phyloP scores from a whole-genome alignment of 2,888 invertebrate species.

The Polyommatus icarus region DNA sequence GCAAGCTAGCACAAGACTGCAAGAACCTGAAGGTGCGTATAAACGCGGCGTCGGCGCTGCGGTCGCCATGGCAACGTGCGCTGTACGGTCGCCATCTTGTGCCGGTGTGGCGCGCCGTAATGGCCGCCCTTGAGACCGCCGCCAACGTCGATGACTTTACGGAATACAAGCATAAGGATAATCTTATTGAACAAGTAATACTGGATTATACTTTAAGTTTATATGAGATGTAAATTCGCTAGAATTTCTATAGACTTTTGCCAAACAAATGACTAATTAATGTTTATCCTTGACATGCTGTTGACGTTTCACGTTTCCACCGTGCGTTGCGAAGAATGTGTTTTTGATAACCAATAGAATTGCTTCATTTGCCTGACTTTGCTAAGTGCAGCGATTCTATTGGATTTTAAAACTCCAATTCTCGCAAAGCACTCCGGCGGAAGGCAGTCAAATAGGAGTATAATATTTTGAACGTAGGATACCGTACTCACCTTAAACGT shows the following conservation, averaged over 20 bases:
- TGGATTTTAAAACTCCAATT: too few species aligned
- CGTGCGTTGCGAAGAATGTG: too few species aligned
- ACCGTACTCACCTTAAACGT: too few species aligned
- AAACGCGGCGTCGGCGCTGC: conserved; percentile 89
- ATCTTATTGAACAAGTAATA: conserved; percentile 89
- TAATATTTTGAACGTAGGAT: too few species aligned
- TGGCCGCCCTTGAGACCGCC: conserved; percentile 88
- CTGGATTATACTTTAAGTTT: not conserved
- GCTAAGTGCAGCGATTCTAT: too few species aligned
- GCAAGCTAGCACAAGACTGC: conserved; percentile 84
- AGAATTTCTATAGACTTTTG: not conserved
- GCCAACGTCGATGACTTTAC: conserved; percentile 89
- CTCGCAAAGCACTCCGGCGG: too few species aligned
- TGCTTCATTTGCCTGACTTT: too few species aligned
- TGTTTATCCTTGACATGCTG: too few species aligned
- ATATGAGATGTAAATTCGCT: not conserved
- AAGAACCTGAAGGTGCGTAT: conserved; percentile 94
- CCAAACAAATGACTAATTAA: too few species aligned
- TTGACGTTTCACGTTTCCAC: too few species aligned
- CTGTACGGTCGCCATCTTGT: conserved; percentile 83
- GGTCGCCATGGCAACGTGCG: conserved; percentile 79
- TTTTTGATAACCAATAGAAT: too few species aligned
- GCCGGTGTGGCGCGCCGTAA: conserved; percentile 84
- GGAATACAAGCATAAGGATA: conserved; percentile 92
- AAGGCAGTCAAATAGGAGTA: too few species aligned